phyloP scores from a whole-genome alignment of 2,797 vertebrate genomes.

The Gobio occitaniae region DNA sequence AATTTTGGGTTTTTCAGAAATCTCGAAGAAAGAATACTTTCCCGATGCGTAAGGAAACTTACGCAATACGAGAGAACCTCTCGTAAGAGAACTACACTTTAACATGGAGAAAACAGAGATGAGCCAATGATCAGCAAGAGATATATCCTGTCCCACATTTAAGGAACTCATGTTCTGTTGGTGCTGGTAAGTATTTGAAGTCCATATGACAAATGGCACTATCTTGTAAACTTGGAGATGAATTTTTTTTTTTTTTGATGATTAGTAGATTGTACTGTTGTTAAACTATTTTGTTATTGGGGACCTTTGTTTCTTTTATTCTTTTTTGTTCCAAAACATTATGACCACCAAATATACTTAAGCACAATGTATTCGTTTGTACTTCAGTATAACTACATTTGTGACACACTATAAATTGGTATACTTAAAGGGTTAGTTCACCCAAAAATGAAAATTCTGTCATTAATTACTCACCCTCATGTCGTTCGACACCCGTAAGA shows the following conservation, averaged over 20 bases:
- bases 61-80: no score
- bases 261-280: background rate
- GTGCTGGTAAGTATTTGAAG: background rate
- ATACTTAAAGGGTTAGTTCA: no score
- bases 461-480: no score
- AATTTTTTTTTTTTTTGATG: background rate
- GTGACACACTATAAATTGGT: no score
- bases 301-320: background rate
- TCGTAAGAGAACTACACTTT: no score
- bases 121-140: constrained; percentile 7
- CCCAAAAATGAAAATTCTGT: no score
- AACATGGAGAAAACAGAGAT: background rate
- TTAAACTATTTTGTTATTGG: background rate
- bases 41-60: no score
- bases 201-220: background rate
- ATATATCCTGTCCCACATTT: background rate
- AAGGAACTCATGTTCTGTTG: background rate
- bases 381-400: no score
- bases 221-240: background rate
- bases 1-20: no score
- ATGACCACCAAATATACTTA: background rate
- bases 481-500: no score
- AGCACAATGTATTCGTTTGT: no score
- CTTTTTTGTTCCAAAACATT: background rate
- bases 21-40: no score